Percentiles rank a stretch among this genome's conserved stretches.
These are phyloP conservation scores for Pomatostomus ruficeps DNA, from an alignment of 2,113 vertebrate species.

Conservation along the genomic window DNA sequence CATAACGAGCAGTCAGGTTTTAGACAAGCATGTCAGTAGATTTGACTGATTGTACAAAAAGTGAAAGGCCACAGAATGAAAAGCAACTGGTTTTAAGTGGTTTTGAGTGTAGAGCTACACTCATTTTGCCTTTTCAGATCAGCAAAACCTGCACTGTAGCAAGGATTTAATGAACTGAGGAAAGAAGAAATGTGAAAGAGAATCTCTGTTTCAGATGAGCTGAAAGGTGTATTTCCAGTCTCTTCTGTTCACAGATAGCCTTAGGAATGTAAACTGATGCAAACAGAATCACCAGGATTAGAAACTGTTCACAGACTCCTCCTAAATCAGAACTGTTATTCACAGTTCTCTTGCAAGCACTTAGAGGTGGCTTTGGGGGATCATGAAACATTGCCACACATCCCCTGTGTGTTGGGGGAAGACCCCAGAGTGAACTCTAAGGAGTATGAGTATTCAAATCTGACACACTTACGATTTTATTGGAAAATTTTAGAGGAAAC, in stretches of 20 bases:
- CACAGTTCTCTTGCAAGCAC: not conserved
- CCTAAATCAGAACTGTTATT: conserved; percentile 12
- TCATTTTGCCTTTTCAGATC: not conserved
- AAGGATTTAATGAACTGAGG: not conserved
- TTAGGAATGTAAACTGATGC: conserved; percentile 8
- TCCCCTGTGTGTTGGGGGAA: not conserved
- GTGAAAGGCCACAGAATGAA: not conserved
- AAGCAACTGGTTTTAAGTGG: not conserved
- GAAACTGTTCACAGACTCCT: not conserved
- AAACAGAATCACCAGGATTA: conserved; percentile 30
- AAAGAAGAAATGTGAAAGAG: not conserved
- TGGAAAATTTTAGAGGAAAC: not conserved
- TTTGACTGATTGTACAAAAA: not conserved
- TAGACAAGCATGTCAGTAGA: not conserved
- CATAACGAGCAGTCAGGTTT: not conserved
- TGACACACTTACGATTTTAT: not conserved
- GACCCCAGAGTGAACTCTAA: not conserved
- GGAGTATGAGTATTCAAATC: not conserved
- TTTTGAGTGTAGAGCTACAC: not conserved
- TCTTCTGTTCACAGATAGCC: not conserved
- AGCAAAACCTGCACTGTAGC: not conserved
- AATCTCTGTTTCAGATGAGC: not conserved
- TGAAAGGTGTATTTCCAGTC: conserved; percentile 7
- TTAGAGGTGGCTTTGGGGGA: not conserved
- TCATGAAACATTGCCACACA: not conserved